Conservation (phyloP, 2,113 vertebrate genomes). For the Labeo rohita region DNA sequence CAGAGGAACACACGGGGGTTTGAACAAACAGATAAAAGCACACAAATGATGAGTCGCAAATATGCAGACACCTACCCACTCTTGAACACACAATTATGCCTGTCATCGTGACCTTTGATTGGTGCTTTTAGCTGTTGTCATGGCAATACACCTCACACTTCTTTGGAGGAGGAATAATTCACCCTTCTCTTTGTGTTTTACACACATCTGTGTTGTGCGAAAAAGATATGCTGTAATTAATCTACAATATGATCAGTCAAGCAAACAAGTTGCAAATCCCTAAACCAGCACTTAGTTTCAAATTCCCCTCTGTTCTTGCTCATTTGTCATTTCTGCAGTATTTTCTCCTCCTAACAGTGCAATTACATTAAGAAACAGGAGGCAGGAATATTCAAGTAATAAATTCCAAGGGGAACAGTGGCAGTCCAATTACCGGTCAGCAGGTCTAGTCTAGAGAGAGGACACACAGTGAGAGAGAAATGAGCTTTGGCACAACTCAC, state of each 20-base stretch:
- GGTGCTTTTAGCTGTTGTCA: constrained; percentile 35
- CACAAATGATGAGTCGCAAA: constrained; percentile 7
- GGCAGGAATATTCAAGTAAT: constrained; percentile 51
- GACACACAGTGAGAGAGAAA: constrained; percentile 11
- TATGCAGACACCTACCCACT: constrained; percentile 1
- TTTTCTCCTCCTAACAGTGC: background rate
- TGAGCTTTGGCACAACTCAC: constrained; percentile 17
- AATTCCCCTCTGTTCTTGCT: constrained; percentile 19
- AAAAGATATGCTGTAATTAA: background rate
- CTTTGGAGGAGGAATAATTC: constrained; percentile 20
- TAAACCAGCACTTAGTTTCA: constrained; percentile 20
- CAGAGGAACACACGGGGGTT: background rate
- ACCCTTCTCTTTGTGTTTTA: constrained; percentile 4
- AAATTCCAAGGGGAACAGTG: constrained; percentile 41
- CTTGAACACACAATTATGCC: constrained; percentile 5
- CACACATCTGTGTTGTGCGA: constrained; percentile 9
- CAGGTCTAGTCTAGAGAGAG: constrained; percentile 42
- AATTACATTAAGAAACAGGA: constrained; percentile 52
- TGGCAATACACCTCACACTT: constrained; percentile 14
- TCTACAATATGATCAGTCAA: background rate
- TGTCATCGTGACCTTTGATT: background rate
- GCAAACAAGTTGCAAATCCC: constrained; percentile 20
- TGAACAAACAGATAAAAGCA: constrained; percentile 23
- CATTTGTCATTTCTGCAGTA: background rate
- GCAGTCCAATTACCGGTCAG: constrained; percentile 58